These are phyloP conservation scores for Onychostoma macrolepis DNA, from an alignment of 2,113 vertebrate genomes.

Conservation along the genomic window DNA sequence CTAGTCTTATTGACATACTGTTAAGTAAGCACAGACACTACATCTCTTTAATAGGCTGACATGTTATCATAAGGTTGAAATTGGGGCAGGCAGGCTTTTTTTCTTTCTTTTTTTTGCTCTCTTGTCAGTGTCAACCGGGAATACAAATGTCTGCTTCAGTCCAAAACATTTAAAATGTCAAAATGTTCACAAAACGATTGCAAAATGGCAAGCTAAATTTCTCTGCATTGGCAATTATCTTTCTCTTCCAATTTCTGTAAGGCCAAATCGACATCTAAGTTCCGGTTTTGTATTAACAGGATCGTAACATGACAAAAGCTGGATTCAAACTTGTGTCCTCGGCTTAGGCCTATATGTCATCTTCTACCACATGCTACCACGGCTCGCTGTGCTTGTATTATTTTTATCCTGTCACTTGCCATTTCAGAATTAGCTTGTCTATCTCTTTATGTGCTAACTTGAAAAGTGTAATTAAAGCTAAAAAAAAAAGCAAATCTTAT, in stretches of 20 bases:
- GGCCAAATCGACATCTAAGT: not conserved
- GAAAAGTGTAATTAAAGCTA: not conserved
- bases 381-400: not conserved
- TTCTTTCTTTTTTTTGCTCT: not conserved
- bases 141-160: not conserved
- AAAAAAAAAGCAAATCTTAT: not conserved
- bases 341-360: not conserved
- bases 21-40: not conserved
- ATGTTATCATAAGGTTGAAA: not conserved
- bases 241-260: not conserved
- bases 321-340: not conserved
- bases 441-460: not conserved
- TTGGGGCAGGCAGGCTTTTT: not conserved
- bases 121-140: not conserved
- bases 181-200: not conserved
- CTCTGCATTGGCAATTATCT: not conserved
- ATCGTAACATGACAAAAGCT: not conserved
- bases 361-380: not conserved
- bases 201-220: not conserved
- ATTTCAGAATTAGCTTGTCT: not conserved
- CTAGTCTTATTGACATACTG: not conserved
- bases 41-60: not conserved
- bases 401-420: not conserved
- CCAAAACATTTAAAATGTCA: conserved; percentile 20
- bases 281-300: not conserved